These are phyloP conservation scores for Unio pictorum DNA, from an alignment of 2,888 invertebrate species.

Conservation along the genomic window DNA sequence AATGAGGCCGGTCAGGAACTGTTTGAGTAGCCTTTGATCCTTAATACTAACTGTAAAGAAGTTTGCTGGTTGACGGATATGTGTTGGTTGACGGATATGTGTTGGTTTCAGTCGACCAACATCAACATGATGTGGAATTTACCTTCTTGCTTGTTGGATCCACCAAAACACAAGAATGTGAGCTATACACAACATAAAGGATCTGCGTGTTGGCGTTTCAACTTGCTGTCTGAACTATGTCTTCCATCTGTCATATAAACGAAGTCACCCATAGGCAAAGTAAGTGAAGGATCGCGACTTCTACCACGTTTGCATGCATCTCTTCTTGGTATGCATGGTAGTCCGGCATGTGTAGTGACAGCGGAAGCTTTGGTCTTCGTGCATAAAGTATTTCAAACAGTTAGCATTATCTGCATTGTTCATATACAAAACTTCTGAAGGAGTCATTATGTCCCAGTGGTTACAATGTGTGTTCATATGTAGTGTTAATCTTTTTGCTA, in stretches of 20 bases:
- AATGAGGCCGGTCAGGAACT: background rate
- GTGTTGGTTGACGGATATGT: no score
- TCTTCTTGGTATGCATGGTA: constrained; percentile 8
- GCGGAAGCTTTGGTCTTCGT: constrained; percentile 19
- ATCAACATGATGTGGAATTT: constrained; percentile 12
- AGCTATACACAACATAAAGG: constrained; percentile 16
- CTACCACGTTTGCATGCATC: background rate
- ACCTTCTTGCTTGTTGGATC: background rate
- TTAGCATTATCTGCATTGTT: constrained; percentile 21
- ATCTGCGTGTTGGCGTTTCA: background rate
- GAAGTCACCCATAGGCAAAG: constrained; percentile 13
- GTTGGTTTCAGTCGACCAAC: constrained; percentile 17
- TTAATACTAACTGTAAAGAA: constrained; percentile 9
- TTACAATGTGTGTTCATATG: constrained; percentile 9
- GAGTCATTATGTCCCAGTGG: constrained; percentile 11
- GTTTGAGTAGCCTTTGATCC: constrained; percentile 13
- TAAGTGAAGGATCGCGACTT: background rate
- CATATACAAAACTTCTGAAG: constrained; percentile 19
- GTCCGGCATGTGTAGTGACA: constrained; percentile 8
- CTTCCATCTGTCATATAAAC: constrained; percentile 12
- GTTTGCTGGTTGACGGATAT: background rate
- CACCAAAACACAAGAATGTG: constrained; percentile 4
- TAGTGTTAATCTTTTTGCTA: constrained; percentile 18
- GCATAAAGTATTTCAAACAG: constrained; percentile 9
- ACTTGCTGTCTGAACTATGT: constrained; percentile 10